Percentiles rank a stretch among this genome's conserved stretches.
phyloP scores from a whole-genome alignment of 2,888 invertebrate species.

The Mimachlamys varia region DNA sequence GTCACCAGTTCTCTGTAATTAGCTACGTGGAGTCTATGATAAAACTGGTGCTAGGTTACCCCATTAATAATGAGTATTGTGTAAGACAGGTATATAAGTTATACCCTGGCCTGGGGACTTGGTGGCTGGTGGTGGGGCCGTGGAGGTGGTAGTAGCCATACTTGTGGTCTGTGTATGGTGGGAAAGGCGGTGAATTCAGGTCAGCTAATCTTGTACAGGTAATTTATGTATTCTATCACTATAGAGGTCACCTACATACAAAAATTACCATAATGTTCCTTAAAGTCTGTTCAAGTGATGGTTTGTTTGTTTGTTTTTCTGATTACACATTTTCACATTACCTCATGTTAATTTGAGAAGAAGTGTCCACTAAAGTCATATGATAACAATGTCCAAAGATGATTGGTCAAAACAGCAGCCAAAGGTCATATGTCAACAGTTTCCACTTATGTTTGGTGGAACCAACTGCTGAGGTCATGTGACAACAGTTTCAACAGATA shows the following conservation, averaged over 20 bases:
- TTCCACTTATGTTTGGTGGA: too few species aligned
- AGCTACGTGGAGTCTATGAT: too few species aligned
- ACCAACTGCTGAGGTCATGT: too few species aligned
- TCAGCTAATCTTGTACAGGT: not conserved
- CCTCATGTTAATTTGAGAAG: too few species aligned
- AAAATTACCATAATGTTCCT: not conserved
- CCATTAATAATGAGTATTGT: not conserved
- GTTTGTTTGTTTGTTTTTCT: too few species aligned
- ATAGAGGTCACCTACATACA: constrained; percentile 3
- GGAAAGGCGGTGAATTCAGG: not conserved
- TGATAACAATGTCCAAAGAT: too few species aligned
- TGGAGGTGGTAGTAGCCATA: not conserved
- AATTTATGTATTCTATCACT: not conserved
- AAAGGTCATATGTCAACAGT: too few species aligned
- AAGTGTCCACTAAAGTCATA: too few species aligned
- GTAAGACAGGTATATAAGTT: not conserved
- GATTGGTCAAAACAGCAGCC: too few species aligned
- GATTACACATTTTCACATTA: too few species aligned
- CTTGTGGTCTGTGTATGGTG: not conserved
- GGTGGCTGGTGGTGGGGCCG: not conserved
- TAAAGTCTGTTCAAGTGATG: not conserved
- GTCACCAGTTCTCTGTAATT: not conserved
- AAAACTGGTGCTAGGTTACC: not conserved
- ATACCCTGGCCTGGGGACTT: not conserved
- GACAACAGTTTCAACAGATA: too few species aligned